Percentiles rank a stretch among this genome's conserved stretches.
Evolutionary conservation across 2,113 vertebrate genomes (phyloP).

Genomic region (Capreolus pygargus): DNA sequence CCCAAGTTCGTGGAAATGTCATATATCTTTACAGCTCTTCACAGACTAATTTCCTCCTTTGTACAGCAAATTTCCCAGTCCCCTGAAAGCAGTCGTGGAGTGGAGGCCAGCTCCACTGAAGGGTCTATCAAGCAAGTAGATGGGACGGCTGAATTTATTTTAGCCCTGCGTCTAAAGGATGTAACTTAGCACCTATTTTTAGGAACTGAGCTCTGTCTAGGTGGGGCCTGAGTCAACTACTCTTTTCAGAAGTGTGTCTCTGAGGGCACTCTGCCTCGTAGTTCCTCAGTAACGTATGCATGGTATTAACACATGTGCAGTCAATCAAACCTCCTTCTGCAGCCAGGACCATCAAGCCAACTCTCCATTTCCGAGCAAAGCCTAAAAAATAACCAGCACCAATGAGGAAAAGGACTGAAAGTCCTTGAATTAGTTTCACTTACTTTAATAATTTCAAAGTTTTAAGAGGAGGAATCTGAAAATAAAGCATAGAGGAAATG

Average conservation of each 20-base stretch:
- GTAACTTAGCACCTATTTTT: constrained; percentile 84
- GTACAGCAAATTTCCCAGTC: constrained; percentile 82
- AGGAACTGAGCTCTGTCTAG: constrained; percentile 83
- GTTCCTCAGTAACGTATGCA: constrained; percentile 33
- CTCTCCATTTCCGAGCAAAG: background rate
- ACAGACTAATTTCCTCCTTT: constrained; percentile 70
- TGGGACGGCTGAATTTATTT: constrained; percentile 90
- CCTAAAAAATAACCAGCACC: background rate
- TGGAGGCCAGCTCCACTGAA: constrained; percentile 91
- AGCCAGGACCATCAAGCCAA: background rate
- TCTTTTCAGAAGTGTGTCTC: constrained; percentile 80
- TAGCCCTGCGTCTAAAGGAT: constrained; percentile 78
- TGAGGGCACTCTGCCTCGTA: constrained; percentile 71
- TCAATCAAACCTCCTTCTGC: constrained; percentile 61
- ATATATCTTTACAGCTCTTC: constrained; percentile 71
- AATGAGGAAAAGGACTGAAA: background rate
- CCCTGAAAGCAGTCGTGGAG: constrained; percentile 76
- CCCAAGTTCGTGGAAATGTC: constrained; percentile 8
- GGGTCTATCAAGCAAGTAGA: constrained; percentile 77
- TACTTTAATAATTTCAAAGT: background rate
- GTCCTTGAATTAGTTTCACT: background rate
- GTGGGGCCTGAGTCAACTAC: constrained; percentile 77
- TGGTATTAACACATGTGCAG: constrained; percentile 48
- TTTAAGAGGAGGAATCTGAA: background rate
- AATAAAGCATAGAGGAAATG: background rate